These are phyloP conservation scores for Apocrypta bakeri DNA, from an alignment of 1,140 invertebrate genomes.

Conservation along the genomic window DNA sequence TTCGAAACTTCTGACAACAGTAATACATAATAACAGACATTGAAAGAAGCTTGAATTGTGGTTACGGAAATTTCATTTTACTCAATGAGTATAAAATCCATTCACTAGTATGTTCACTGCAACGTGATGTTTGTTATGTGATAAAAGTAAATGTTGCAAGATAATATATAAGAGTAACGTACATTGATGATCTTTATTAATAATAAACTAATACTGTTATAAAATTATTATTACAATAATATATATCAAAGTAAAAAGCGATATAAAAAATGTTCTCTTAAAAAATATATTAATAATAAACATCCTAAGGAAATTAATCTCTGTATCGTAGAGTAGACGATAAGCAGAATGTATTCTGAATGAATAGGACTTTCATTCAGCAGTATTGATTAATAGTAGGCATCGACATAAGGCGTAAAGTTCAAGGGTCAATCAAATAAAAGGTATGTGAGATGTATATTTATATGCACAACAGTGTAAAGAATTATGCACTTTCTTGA, in stretches of 20 bases:
- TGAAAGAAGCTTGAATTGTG: neutral
- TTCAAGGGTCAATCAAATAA: slow-evolving; percentile 47
- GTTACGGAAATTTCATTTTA: neutral
- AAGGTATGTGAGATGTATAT: too few relatives aligned
- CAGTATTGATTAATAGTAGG: slow-evolving; percentile 53
- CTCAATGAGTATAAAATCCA: slow-evolving; percentile 26
- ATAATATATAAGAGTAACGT: slow-evolving; percentile 13
- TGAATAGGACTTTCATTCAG: slow-evolving; percentile 50
- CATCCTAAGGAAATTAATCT: slow-evolving; percentile 41
- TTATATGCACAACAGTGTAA: too few relatives aligned
- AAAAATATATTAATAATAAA: neutral
- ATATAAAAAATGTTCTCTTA: too few relatives aligned
- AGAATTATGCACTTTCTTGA: too few relatives aligned
- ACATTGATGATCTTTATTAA: neutral
- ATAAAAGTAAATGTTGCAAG: slow-evolving; percentile 41
- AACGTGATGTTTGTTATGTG: slow-evolving; percentile 41
- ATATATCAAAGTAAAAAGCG: too few relatives aligned
- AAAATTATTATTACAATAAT: neutral
- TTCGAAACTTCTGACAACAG: neutral
- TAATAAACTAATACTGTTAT: too few relatives aligned
- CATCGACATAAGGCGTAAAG: slow-evolving; percentile 44
- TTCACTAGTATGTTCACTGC: slow-evolving; percentile 35
- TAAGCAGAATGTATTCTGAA: slow-evolving; percentile 43
- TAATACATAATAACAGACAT: neutral
- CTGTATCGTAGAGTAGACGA: slow-evolving; percentile 36